phyloP scores from a whole-genome alignment of 2,797 vertebrate species.

The Emys orbicularis region DNA sequence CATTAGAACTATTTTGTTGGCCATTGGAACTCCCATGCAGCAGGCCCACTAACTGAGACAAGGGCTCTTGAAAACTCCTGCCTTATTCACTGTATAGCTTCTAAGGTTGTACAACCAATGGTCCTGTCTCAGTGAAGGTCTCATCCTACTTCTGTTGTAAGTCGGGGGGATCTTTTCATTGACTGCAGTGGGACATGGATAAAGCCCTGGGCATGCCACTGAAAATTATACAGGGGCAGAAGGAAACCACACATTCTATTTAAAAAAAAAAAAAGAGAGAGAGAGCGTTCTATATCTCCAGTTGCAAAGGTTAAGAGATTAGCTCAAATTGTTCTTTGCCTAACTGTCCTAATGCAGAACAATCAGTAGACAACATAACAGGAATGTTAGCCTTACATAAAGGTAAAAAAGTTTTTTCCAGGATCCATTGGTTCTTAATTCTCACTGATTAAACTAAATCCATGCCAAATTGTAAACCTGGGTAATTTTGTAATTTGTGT shows the following conservation, averaged over 20 bases:
- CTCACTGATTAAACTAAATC: neutral
- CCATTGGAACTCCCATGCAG: neutral
- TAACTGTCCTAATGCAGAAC: neutral
- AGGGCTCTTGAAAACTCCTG: neutral
- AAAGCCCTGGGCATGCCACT: neutral
- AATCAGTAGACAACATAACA: neutral
- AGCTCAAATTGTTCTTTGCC: neutral
- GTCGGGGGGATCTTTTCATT: neutral
- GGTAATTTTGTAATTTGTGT: neutral
- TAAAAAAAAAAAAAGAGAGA: neutral
- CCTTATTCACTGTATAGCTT: neutral
- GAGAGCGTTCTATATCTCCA: neutral
- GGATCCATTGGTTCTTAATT: neutral
- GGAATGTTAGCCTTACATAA: neutral
- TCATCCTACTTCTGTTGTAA: neutral
- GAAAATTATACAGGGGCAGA: neutral
- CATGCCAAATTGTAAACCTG: neutral
- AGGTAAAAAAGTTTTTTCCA: neutral
- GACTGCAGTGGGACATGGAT: neutral
- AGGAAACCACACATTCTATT: neutral
- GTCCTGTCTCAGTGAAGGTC: neutral
- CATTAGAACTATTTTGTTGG: neutral
- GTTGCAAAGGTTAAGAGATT: neutral
- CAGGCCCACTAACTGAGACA: neutral
- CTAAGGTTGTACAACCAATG: neutral